phyloP scores from a whole-genome alignment of 1,140 invertebrate genomes.

The Drosophila trapezifrons region DNA sequence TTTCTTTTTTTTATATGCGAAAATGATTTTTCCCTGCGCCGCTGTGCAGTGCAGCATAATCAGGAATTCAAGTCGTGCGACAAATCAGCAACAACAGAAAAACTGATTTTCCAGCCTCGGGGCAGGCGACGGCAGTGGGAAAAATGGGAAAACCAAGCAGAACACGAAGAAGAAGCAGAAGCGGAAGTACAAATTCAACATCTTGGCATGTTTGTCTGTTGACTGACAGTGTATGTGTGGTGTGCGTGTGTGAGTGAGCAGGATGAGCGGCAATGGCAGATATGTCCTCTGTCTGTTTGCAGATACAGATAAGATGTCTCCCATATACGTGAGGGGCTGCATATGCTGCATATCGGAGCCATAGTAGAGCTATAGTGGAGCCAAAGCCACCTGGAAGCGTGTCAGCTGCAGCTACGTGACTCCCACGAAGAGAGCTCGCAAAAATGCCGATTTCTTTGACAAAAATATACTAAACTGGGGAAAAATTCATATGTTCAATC shows the following conservation, averaged over 20 bases:
- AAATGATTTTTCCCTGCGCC: slow-evolving; percentile 48
- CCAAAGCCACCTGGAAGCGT: slow-evolving; percentile 55
- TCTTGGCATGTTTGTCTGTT: slow-evolving; percentile 64
- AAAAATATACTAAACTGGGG: slow-evolving; percentile 10
- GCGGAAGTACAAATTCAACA: slow-evolving; percentile 77
- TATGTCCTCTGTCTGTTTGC: slow-evolving; percentile 66
- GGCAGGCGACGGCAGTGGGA: slow-evolving; percentile 44
- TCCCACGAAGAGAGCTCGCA: slow-evolving; percentile 33
- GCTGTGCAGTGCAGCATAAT: slow-evolving; percentile 63
- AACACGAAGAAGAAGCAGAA: slow-evolving; percentile 40
- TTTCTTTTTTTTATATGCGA: slow-evolving; percentile 37
- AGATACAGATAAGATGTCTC: slow-evolving; percentile 64
- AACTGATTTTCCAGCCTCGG: slow-evolving; percentile 69
- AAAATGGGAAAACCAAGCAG: slow-evolving; percentile 20
- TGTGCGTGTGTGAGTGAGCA: slow-evolving; percentile 25
- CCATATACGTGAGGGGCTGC: slow-evolving; percentile 38
- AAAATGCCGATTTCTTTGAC: slow-evolving; percentile 72
- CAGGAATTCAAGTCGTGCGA: slow-evolving; percentile 79
- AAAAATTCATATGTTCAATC: background rate
- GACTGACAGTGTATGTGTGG: slow-evolving; percentile 37
- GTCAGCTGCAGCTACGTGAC: slow-evolving; percentile 66
- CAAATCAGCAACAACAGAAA: slow-evolving; percentile 67
- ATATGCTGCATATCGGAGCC: slow-evolving; percentile 49
- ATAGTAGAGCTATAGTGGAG: no score
- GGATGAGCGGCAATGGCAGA: slow-evolving; percentile 20